Evolutionary conservation across 2,797 vertebrate species (phyloP).

Genomic region (Rhynchonycteris naso): DNA sequence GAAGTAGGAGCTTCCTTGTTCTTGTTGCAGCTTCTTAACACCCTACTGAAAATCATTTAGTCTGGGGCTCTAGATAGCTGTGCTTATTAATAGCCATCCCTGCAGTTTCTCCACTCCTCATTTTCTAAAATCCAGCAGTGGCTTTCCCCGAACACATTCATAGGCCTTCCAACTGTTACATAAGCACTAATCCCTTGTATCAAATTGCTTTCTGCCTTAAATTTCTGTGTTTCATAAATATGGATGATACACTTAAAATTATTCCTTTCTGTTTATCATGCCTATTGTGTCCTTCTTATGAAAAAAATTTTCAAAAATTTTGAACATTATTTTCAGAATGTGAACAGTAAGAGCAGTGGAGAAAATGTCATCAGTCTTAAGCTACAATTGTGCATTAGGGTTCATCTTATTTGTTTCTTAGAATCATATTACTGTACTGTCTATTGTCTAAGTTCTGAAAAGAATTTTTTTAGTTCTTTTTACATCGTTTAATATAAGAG

Average conservation of each 20-base stretch:
- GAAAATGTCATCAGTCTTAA: neutral
- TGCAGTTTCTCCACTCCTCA: neutral
- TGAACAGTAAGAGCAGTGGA: neutral
- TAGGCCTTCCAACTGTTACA: neutral
- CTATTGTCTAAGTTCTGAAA: neutral
- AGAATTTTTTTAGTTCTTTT: neutral
- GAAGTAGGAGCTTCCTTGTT: neutral
- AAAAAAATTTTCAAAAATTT: neutral
- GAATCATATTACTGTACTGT: neutral
- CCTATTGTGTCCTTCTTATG: neutral
- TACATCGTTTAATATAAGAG: neutral
- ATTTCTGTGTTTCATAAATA: constrained; percentile 10
- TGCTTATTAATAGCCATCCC: no score
- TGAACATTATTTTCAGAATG: neutral
- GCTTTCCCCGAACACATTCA: neutral
- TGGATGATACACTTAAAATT: neutral
- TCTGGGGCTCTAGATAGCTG: neutral
- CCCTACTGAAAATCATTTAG: neutral
- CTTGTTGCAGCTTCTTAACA: neutral
- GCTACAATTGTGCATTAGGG: neutral
- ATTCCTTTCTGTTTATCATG: neutral
- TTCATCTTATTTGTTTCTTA: constrained; percentile 12
- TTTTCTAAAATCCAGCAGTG: neutral
- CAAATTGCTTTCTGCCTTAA: neutral
- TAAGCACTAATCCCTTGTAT: neutral